Evolutionary conservation across 1,140 invertebrate genomes (phyloP).

Genomic region (Drosophila pallidifrons): DNA sequence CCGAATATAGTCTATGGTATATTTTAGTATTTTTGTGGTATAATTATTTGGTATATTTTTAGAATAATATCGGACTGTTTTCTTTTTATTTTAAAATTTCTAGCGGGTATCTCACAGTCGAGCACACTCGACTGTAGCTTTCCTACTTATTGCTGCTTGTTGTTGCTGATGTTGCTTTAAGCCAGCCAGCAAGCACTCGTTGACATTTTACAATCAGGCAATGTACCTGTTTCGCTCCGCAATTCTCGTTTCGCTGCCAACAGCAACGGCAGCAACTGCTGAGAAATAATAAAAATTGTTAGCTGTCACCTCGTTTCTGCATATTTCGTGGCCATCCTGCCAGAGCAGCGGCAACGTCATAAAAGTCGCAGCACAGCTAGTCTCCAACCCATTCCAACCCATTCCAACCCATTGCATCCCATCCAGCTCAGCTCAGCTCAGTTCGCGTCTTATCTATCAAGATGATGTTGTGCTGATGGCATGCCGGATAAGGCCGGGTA

Average conservation of each 20-base stretch:
- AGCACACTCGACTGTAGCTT: no score
- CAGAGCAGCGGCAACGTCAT: slow-evolving; percentile 42
- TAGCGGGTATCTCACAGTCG: no score
- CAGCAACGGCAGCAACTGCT: neutral
- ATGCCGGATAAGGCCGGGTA: slow-evolving; percentile 56
- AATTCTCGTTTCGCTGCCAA: slow-evolving; percentile 45
- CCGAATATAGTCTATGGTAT: no score
- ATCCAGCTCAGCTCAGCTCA: neutral
- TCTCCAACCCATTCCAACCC: neutral
- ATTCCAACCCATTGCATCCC: neutral
- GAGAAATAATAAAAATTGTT: slow-evolving; percentile 52
- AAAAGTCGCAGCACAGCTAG: slow-evolving; percentile 50
- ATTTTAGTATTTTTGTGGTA: no score
- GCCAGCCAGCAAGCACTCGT: slow-evolving; percentile 20
- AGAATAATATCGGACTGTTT: no score
- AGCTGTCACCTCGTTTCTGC: slow-evolving; percentile 67
- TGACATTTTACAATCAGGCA: slow-evolving; percentile 63
- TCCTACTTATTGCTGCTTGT: neutral
- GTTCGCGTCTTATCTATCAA: slow-evolving; percentile 60
- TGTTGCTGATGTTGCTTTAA: slow-evolving; percentile 14
- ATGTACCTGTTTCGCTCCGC: slow-evolving; percentile 58
- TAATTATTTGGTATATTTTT: no score
- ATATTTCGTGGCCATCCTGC: slow-evolving; percentile 56
- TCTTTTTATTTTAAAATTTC: no score
- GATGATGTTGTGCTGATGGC: slow-evolving; percentile 75